Evolutionary conservation across 2,113 vertebrate genomes (phyloP).

Genomic region (Amphiprion percula): DNA sequence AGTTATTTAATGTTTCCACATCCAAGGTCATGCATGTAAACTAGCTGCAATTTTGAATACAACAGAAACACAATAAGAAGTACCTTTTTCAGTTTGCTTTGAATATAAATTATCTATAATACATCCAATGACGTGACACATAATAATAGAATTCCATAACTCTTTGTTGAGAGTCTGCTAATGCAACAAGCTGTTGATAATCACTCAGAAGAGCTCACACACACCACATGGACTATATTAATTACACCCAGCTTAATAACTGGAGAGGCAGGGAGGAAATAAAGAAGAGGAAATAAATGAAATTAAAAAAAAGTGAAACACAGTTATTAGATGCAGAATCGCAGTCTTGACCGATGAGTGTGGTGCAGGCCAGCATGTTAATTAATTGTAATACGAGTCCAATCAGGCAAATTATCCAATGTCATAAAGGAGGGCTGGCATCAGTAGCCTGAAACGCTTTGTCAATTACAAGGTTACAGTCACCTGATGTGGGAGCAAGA

Average conservation of each 20-base stretch:
- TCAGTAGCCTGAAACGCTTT: constrained; percentile 24
- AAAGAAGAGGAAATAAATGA: constrained; percentile 24
- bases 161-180: not conserved
- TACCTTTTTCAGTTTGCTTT: not conserved
- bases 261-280: constrained; percentile 21
- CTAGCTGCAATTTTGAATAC: too few relatives aligned
- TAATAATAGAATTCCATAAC: not conserved
- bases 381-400: constrained; percentile 75
- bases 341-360: constrained; percentile 49
- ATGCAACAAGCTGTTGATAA: constrained; percentile 26
- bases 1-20: not conserved
- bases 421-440: constrained; percentile 36
- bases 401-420: constrained; percentile 63
- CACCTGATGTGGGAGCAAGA: constrained; percentile 5
- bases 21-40: too few relatives aligned
- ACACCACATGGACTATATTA: constrained; percentile 30
- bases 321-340: constrained; percentile 42
- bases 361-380: constrained; percentile 41
- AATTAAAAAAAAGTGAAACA: constrained; percentile 16
- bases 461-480: constrained; percentile 40
- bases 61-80: not conserved
- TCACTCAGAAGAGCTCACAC: constrained; percentile 17
- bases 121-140: not conserved
- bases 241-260: constrained; percentile 36
- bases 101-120: not conserved